A percentile compares a stretch with the other conserved stretches of the same genome.
These are phyloP conservation scores for Cyclura pinguis DNA, from an alignment of 2,797 vertebrate species.

Conservation along the genomic window DNA sequence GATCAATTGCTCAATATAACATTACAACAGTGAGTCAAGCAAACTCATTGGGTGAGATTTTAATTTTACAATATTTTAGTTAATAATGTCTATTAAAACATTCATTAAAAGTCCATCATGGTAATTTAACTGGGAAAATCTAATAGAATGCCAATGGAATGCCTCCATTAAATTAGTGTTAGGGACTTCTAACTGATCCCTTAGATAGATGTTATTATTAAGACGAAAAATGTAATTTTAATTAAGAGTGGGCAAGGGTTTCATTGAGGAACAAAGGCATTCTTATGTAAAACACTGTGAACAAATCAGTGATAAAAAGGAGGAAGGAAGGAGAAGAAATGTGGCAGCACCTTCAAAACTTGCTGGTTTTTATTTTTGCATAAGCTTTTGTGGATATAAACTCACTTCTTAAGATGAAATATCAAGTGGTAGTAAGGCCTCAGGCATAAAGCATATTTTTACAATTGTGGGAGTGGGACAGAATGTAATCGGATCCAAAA, in stretches of 20 bases:
- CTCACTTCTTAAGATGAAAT: too few species aligned
- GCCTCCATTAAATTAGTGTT: slow-evolving; percentile 75
- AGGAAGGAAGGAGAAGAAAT: too few species aligned
- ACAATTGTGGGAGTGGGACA: too few species aligned
- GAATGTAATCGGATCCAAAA: too few species aligned
- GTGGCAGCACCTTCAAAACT: too few species aligned
- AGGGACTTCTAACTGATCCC: slow-evolving; percentile 64
- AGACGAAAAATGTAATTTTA: slow-evolving; percentile 71
- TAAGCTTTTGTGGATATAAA: too few species aligned
- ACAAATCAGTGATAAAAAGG: slow-evolving; percentile 16
- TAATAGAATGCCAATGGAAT: slow-evolving; percentile 72
- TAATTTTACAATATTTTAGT: slow-evolving; percentile 76
- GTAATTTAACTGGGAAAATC: slow-evolving; percentile 77
- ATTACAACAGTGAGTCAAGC: slow-evolving; percentile 67
- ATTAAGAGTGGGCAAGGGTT: slow-evolving; percentile 65
- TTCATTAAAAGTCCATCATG: slow-evolving; percentile 79
- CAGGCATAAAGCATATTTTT: too few species aligned
- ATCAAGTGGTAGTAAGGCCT: too few species aligned
- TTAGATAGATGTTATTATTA: slow-evolving; percentile 66
- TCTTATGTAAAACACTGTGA: slow-evolving; percentile 42
- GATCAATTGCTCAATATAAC: slow-evolving; percentile 64
- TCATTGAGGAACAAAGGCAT: slow-evolving; percentile 56
- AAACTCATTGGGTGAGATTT: slow-evolving; percentile 66
- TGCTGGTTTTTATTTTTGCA: too few species aligned
- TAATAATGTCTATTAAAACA: slow-evolving; percentile 78